Conservation (phyloP, 2,888 invertebrate species). For the Plemyria rubiginata region DNA sequence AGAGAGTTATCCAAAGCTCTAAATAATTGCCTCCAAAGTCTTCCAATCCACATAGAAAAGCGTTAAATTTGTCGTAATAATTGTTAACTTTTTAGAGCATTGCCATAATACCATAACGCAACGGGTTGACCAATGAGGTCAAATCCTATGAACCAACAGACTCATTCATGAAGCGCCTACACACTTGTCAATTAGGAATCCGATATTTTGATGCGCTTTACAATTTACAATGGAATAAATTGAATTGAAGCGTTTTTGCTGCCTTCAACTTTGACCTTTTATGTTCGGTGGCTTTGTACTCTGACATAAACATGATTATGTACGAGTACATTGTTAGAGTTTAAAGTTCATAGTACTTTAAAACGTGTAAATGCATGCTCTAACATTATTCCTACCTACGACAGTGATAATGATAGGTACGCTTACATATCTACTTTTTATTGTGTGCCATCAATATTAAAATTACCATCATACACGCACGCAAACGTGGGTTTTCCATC, state of each 20-base stretch:
- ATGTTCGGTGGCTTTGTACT: conserved; percentile 15
- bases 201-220: conserved; percentile 20
- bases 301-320: conserved; percentile 19
- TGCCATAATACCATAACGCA: conserved; percentile 25
- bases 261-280: conserved; percentile 25
- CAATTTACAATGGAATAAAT: conserved; percentile 31
- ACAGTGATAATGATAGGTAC: too few species aligned
- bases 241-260: conserved; percentile 29
- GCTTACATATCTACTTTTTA: too few species aligned
- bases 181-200: conserved; percentile 33
- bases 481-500: too few species aligned
- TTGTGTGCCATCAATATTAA: too few species aligned
- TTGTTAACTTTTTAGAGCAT: conserved; percentile 18
- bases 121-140: conserved; percentile 36
- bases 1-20: conserved; percentile 2
- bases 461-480: too few species aligned
- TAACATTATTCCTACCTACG: neutral
- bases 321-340: conserved; percentile 10
- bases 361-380: neutral
- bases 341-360: conserved; percentile 19
- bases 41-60: neutral
- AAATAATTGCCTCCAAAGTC: neutral
- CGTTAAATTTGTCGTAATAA: conserved; percentile 14
- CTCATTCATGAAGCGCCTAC: conserved; percentile 34
- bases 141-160: conserved; percentile 28